Evolutionary conservation across 2,888 invertebrate genomes (phyloP).

Genomic region (Macrophya alboannulata): DNA sequence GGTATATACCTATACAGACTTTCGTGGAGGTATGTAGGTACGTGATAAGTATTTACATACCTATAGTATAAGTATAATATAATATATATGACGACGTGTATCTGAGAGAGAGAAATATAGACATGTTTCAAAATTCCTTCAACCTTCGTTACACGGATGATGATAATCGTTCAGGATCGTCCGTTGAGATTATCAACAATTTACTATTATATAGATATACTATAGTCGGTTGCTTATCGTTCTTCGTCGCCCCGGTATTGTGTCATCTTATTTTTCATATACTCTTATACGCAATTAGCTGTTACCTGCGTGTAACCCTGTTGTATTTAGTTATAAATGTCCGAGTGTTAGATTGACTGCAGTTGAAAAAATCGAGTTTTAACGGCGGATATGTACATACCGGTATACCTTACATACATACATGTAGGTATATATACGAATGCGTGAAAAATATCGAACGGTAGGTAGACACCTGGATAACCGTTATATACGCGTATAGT

Average conservation of each 20-base stretch:
- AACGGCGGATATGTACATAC: not conserved
- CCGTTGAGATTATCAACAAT: not conserved
- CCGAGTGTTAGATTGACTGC: not conserved
- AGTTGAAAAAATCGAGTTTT: not conserved
- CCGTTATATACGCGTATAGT: not conserved
- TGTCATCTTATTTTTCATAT: not conserved
- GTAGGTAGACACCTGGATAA: not conserved
- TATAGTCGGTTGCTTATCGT: not conserved
- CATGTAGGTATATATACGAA: not conserved
- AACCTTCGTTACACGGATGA: not conserved
- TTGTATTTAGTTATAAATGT: not conserved
- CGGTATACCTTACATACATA: not conserved
- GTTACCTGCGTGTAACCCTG: not conserved
- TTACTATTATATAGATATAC: not conserved
- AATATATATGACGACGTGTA: not conserved
- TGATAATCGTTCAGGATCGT: slow-evolving; percentile 7
- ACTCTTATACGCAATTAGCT: not conserved
- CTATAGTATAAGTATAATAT: not conserved
- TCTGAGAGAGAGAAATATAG: too few species aligned
- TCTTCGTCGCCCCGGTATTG: not conserved
- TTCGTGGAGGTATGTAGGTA: not conserved
- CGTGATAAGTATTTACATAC: not conserved
- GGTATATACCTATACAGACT: not conserved
- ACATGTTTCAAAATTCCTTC: not conserved
- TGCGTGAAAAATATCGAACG: slow-evolving; percentile 20